Base-by-base conservation (phyloP, 2,797 vertebrate genomes). In the Kryptopterus vitreolus region DNA sequence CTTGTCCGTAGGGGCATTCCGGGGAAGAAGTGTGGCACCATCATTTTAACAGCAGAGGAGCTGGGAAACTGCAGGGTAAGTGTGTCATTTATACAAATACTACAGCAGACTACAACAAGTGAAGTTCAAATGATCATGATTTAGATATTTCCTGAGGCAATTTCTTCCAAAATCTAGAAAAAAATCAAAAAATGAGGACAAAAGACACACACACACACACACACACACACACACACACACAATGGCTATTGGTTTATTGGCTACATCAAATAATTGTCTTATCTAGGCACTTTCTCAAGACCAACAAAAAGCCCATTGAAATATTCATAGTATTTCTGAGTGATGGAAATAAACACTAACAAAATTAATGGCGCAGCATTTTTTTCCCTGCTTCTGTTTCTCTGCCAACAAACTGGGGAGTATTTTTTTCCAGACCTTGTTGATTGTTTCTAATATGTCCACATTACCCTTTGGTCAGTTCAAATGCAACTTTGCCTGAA, bases 61-160 rank as follows among this genome's bases (percentile, higher is more conserved):
- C 86, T 98, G 84, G 95, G 96, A 83, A 97, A 98, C 91, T 98
- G 97, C 86, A 90, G 97, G 92, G 97, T 98, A 90, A 96, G 96
- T 94, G 50, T 50, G 26, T 20, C 10, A 31, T n/a, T 53, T 63
- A 22, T 71, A 46, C 63, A 77, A 63, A 70, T 55, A 71, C 3
- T 33, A 2, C 22, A 71, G 48, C 52, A 53, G 38, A 59, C 26
- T 46, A 13, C 50, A 50, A 18, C 38, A 68, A 20, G 61, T 35
- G 15, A 55, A 26, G n/a, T 11, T 72, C 20, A 22, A 62, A 46
- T 35, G 48, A 71, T 48, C 50, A 38, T 6, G n/a, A 15, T 53
- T 71, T 55, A 22, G 1, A 3, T 69, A 24, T 48, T 69, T 69
- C 18, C 29, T 53, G 10, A n/a, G 22, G 18, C 22, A 53, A n/a